phyloP scores from a whole-genome alignment of 1,140 invertebrate genomes.

The Telenomus remus region DNA sequence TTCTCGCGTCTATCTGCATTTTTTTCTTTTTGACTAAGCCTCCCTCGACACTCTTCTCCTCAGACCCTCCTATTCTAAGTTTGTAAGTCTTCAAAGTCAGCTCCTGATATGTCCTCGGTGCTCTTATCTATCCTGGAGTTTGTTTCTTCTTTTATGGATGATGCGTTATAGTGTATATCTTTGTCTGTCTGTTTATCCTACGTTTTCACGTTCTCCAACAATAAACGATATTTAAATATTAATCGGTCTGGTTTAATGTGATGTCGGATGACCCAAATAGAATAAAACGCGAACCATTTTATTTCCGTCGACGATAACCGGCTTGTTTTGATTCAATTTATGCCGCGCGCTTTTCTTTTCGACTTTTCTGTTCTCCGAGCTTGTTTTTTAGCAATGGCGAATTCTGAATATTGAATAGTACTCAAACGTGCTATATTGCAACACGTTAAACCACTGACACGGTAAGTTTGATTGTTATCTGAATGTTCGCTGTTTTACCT shows the following conservation, averaged over 20 bases:
- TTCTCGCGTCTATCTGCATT: conserved; percentile 9
- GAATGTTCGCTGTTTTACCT: no score
- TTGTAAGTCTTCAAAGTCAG: conserved; percentile 51
- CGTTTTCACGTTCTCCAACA: conserved; percentile 11
- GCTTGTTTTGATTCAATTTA: conserved; percentile 17
- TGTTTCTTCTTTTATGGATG: conserved; percentile 46
- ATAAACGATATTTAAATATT: conserved; percentile 41
- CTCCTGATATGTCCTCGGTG: conserved; percentile 37
- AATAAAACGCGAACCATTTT: conserved; percentile 12
- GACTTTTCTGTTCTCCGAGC: conserved; percentile 14
- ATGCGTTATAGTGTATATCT: conserved; percentile 40
- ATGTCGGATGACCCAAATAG: no score
- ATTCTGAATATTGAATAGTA: conserved; percentile 22
- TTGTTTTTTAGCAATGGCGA: conserved; percentile 36
- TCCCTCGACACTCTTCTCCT: background rate
- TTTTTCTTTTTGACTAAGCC: conserved; percentile 5
- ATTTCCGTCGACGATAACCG: conserved; percentile 7
- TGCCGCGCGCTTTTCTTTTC: conserved; percentile 18
- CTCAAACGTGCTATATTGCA: background rate
- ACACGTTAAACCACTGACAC: background rate
- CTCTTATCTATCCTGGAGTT: conserved; percentile 41
- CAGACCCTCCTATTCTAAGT: conserved; percentile 34
- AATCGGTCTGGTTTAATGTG: background rate
- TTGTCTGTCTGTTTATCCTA: conserved; percentile 5
- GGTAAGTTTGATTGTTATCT: background rate